These are phyloP conservation scores for Eugnorisma glareosa DNA, from an alignment of 2,888 invertebrate genomes.

Conservation along the genomic window DNA sequence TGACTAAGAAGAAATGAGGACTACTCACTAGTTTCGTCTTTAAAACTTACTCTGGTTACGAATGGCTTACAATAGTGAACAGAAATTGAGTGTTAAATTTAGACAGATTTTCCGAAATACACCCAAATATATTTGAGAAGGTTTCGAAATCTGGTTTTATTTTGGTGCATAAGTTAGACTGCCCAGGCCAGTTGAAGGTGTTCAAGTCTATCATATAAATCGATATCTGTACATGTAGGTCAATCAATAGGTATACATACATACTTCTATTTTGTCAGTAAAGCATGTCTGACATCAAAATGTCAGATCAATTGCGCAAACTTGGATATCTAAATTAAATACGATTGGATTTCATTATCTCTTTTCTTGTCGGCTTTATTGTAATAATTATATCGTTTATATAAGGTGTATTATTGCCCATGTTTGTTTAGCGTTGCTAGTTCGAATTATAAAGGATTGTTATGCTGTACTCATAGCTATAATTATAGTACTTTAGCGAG, in stretches of 20 bases:
- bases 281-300: slow-evolving; percentile 16
- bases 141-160: not conserved
- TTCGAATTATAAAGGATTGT: not conserved
- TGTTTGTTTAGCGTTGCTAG: slow-evolving; percentile 8
- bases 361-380: slow-evolving; percentile 1
- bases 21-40: not conserved
- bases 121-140: not conserved
- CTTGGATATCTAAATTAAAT: slow-evolving; percentile 7
- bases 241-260: slow-evolving; percentile 24
- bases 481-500: slow-evolving; percentile 17
- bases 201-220: slow-evolving; percentile 34
- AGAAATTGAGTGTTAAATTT: not conserved
- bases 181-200: slow-evolving; percentile 31
- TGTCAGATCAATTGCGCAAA: slow-evolving; percentile 35
- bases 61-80: not conserved
- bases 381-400: slow-evolving; percentile 2
- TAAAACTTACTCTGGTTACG: not conserved
- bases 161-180: not conserved
- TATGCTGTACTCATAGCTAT: slow-evolving; percentile 17
- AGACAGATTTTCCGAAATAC: not conserved
- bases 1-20: not conserved
- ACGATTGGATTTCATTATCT: slow-evolving; percentile 17
- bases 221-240: slow-evolving; percentile 6
- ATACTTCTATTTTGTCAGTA: slow-evolving; percentile 4
- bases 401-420: slow-evolving; percentile 4